Conservation (phyloP, 2,797 vertebrate genomes). For the Selene dorsalis region DNA sequence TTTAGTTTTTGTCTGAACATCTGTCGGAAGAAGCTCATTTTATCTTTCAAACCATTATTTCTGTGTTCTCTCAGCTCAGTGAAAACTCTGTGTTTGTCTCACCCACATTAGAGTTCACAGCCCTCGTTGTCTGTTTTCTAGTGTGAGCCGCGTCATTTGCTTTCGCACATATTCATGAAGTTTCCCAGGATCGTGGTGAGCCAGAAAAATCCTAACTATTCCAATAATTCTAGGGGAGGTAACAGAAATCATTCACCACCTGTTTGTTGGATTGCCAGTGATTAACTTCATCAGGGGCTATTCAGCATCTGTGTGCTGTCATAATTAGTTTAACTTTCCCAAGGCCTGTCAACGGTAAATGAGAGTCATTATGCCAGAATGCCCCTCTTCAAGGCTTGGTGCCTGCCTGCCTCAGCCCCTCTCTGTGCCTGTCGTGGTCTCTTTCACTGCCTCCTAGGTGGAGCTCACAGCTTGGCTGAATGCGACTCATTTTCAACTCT, state of each 20-base stretch:
- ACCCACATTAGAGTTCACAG: slow-evolving; percentile 27
- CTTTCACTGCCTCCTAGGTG: slow-evolving; percentile 82
- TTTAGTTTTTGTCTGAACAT: slow-evolving; percentile 58
- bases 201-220: slow-evolving; percentile 61
- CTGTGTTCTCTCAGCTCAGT: slow-evolving; percentile 14
- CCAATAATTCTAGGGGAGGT: slow-evolving; percentile 81
- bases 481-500: slow-evolving; percentile 82
- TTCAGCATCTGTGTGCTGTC: slow-evolving; percentile 85
- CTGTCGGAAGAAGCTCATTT: slow-evolving; percentile 45
- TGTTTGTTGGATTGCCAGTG: slow-evolving; percentile 86
- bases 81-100: slow-evolving; percentile 33
- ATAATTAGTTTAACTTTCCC: slow-evolving; percentile 88
- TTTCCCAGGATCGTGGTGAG: slow-evolving; percentile 24
- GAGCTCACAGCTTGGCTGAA: slow-evolving; percentile 83
- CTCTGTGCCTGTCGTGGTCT: slow-evolving; percentile 76
- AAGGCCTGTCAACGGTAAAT: slow-evolving; percentile 86
- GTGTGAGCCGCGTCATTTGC: slow-evolving; percentile 6
- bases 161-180: slow-evolving; percentile 37
- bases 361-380: slow-evolving; percentile 85
- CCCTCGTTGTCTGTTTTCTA: slow-evolving; percentile 14
- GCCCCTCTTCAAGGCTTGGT: slow-evolving; percentile 83
- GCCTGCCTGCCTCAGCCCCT: slow-evolving; percentile 76
- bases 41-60: slow-evolving; percentile 20
- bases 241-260: slow-evolving; percentile 83
- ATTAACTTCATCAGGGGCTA: slow-evolving; percentile 88